Conservation (phyloP, 2,797 vertebrate species). For the Cyprinella venusta region DNA sequence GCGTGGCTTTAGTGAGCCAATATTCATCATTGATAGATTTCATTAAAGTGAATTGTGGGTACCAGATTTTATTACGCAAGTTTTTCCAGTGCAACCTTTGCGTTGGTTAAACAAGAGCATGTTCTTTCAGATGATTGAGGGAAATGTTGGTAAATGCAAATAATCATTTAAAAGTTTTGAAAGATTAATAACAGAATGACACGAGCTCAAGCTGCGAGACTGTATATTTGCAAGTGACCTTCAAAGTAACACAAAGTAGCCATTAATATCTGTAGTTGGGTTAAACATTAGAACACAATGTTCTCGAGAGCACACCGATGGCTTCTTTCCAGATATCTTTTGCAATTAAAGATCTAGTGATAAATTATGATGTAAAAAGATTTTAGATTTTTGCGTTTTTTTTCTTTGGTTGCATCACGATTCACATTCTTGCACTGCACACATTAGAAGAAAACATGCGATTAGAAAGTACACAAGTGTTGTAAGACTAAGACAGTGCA, state of each 20-base stretch:
- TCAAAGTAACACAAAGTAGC: not conserved
- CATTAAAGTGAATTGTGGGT: not conserved
- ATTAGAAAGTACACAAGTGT: not conserved
- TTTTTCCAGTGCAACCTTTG: not conserved
- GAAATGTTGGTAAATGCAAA: slow-evolving; percentile 13
- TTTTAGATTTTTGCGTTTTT: not conserved
- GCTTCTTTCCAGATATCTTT: slow-evolving; percentile 6
- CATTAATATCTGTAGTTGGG: not conserved
- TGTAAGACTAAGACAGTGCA: not conserved
- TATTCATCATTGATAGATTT: slow-evolving; percentile 32
- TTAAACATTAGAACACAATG: slow-evolving; percentile 16
- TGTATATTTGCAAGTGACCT: not conserved
- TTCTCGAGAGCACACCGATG: not conserved
- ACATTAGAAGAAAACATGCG: not conserved
- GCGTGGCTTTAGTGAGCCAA: not conserved
- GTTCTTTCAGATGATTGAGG: not conserved
- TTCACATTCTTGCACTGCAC: not conserved
- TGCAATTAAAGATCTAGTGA: not conserved
- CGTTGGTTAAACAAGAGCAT: not conserved
- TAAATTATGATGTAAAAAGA: not conserved
- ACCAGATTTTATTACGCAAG: not conserved
- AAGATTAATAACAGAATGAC: not conserved
- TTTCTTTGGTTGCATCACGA: not conserved
- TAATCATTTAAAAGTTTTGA: not conserved
- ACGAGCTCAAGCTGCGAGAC: not conserved